phyloP scores from a whole-genome alignment of 1,140 invertebrate genomes.

The Pseudomyrmex cubaensis region DNA sequence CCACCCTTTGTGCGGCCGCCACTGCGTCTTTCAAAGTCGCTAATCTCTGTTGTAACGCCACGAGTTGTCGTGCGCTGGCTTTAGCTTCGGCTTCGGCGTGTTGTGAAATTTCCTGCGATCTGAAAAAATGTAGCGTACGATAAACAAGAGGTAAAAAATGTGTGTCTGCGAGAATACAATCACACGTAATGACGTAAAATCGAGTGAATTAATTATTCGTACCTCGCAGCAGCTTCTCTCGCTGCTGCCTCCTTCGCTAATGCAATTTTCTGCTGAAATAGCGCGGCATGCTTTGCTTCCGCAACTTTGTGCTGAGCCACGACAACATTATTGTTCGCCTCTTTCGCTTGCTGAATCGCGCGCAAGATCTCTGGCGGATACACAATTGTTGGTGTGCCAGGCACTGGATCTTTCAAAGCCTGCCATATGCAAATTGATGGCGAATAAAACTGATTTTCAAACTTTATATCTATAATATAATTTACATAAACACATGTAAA shows the following conservation, averaged over 20 bases:
- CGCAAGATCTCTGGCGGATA: conserved; percentile 81
- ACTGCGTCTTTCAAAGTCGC: conserved; percentile 83
- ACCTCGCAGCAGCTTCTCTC: conserved; percentile 81
- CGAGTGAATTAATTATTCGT: conserved; percentile 23
- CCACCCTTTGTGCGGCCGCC: conserved; percentile 82
- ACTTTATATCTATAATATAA: conserved; percentile 5
- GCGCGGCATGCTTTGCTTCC: conserved; percentile 80
- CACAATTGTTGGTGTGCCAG: conserved; percentile 80
- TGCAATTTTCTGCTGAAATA: conserved; percentile 82
- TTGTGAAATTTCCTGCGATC: conserved; percentile 82
- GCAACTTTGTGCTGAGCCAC: conserved; percentile 81
- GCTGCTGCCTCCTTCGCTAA: conserved; percentile 81
- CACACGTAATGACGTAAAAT: not conserved
- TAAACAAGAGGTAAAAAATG: not conserved
- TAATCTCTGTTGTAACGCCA: conserved; percentile 83
- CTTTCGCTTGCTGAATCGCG: conserved; percentile 82
- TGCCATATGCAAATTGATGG: conserved; percentile 48
- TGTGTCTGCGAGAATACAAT: not conserved
- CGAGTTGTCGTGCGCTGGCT: conserved; percentile 80
- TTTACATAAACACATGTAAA: not conserved
- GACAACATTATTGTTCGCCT: conserved; percentile 82
- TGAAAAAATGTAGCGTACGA: conserved; percentile 48
- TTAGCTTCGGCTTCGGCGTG: conserved; percentile 79
- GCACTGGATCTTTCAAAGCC: conserved; percentile 76
- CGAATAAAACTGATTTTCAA: not conserved